Percentiles rank a stretch among this genome's conserved stretches.
phyloP scores from a whole-genome alignment of 2,888 invertebrate species.

The Catocala nupta region DNA sequence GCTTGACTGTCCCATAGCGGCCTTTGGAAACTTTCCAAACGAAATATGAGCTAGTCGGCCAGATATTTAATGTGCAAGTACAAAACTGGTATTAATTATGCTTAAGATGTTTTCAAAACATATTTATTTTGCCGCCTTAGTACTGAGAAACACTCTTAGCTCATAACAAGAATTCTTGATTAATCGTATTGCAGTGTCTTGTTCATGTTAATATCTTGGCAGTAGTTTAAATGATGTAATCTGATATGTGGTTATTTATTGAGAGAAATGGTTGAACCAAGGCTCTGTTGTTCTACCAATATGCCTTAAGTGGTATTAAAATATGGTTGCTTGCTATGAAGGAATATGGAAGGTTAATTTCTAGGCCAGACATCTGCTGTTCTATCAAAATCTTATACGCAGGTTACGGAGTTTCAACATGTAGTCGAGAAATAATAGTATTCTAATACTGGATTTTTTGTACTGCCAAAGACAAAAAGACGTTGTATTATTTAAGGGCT shows the following conservation, averaged over 20 bases:
- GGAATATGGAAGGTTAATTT: too few species aligned
- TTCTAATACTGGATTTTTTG: too few species aligned
- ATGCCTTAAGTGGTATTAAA: too few species aligned
- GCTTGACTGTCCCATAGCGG: slow-evolving; percentile 24
- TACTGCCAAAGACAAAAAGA: too few species aligned
- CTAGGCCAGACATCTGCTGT: too few species aligned
- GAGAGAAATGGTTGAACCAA: not conserved
- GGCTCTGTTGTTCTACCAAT: too few species aligned
- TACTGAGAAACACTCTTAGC: slow-evolving; percentile 16
- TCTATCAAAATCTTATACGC: too few species aligned
- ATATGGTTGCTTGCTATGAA: too few species aligned
- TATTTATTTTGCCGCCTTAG: slow-evolving; percentile 27
- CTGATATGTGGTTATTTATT: not conserved
- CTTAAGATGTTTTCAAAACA: slow-evolving; percentile 38
- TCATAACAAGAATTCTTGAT: slow-evolving; percentile 22
- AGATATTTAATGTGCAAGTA: slow-evolving; percentile 32
- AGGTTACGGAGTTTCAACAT: too few species aligned
- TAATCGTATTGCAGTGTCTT: slow-evolving; percentile 18
- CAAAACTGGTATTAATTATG: slow-evolving; percentile 37
- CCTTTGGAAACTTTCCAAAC: slow-evolving; percentile 47
- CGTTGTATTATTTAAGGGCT: too few species aligned
- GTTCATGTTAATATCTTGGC: not conserved
- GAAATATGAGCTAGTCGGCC: slow-evolving; percentile 40
- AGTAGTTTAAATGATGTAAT: not conserved
- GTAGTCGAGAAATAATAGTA: too few species aligned